Conservation (phyloP, 2,888 invertebrate genomes). For the Nomada ferruginata region DNA sequence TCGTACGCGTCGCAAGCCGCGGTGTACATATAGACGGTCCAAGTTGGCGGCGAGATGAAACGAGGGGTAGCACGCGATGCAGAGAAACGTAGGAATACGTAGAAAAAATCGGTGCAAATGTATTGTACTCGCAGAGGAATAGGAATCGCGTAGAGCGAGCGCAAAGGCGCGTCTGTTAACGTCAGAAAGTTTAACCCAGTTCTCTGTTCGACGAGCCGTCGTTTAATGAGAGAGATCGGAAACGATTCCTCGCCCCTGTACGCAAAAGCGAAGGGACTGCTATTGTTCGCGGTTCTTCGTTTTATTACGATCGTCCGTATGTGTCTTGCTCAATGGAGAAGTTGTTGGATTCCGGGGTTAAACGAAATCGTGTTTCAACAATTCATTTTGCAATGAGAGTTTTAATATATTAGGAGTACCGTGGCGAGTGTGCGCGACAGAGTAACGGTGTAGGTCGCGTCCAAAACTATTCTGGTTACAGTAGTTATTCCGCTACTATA, state of each 20-base stretch:
- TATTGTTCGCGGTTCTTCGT: constrained; percentile 41
- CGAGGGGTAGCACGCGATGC: not conserved
- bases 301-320: not conserved
- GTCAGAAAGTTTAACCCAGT: constrained; percentile 68
- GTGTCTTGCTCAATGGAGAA: not conserved
- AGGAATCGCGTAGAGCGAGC: constrained; percentile 3
- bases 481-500: too few relatives aligned
- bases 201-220: constrained; percentile 49
- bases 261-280: constrained; percentile 32
- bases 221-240: constrained; percentile 43
- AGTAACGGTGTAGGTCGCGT: too few relatives aligned
- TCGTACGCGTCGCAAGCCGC: too few relatives aligned
- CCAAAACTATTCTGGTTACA: too few relatives aligned
- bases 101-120: not conserved
- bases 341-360: not conserved
- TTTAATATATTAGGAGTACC: too few relatives aligned
- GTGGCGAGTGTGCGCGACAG: too few relatives aligned
- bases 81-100: not conserved
- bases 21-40: too few relatives aligned
- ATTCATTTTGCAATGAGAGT: too few relatives aligned
- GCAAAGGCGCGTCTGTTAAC: constrained; percentile 47
- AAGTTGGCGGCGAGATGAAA: not conserved
- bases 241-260: constrained; percentile 10
- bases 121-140: not conserved
- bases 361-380: too few relatives aligned